phyloP scores from a whole-genome alignment of 2,113 vertebrate species.

The Phalacrocorax carbo region DNA sequence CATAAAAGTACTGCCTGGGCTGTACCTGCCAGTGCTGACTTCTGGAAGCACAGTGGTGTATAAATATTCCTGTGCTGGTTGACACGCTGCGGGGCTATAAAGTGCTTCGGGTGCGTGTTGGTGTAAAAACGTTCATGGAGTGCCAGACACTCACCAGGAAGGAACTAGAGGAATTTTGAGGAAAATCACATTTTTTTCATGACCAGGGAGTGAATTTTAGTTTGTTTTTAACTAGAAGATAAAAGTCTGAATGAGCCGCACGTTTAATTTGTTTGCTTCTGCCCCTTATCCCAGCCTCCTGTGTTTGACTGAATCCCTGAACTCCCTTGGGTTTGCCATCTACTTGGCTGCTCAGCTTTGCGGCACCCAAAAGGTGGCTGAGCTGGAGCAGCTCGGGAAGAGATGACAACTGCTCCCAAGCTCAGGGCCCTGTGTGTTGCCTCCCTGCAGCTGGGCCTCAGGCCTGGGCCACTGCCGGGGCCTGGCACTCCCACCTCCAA shows the following conservation, averaged over 20 bases:
- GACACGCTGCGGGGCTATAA: too few species aligned
- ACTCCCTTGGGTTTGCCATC: not conserved
- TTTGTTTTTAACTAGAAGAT: not conserved
- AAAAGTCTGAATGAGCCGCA: too few species aligned
- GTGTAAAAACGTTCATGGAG: fast-evolving
- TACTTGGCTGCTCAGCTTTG: too few species aligned
- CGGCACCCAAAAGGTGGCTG: fast-evolving
- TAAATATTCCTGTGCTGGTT: too few species aligned
- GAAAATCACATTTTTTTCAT: not conserved
- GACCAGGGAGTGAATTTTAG: not conserved
- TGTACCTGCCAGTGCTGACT: fast-evolving
- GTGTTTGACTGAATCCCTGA: not conserved
- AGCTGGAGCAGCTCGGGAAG: not conserved
- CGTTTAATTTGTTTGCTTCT: fast-evolving
- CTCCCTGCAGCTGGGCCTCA: not conserved
- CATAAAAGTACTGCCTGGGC: not conserved
- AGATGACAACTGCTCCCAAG: not conserved
- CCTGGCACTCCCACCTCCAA: not conserved
- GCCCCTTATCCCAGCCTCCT: fast-evolving
- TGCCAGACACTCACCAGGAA: not conserved
- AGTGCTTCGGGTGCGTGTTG: fast-evolving
- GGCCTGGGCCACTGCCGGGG: not conserved
- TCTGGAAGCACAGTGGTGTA: fast-evolving
- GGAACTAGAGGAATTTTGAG: not conserved
- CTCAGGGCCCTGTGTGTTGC: fast-evolving